These are phyloP conservation scores for Neuroterus valhalla DNA, from an alignment of 1,140 invertebrate genomes.

Conservation along the genomic window DNA sequence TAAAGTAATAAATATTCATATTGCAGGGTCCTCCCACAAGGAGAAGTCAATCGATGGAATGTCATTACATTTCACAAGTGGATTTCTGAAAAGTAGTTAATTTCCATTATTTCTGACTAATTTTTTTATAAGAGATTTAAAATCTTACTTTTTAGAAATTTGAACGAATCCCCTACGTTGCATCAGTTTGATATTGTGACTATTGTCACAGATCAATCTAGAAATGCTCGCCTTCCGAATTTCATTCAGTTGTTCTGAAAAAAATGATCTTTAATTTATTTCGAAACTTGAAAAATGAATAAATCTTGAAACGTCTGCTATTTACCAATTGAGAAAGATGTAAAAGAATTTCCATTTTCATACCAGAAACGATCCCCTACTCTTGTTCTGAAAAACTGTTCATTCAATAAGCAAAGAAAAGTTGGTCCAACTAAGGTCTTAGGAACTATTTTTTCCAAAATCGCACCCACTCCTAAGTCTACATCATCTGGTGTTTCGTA, in stretches of 20 bases:
- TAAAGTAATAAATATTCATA: too few species aligned
- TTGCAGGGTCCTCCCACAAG: constrained; percentile 76
- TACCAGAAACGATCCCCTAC: constrained; percentile 91
- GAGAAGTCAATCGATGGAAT: constrained; percentile 81
- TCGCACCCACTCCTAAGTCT: constrained; percentile 90
- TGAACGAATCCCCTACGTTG: not conserved
- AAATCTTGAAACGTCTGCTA: constrained; percentile 37
- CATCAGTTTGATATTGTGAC: not conserved
- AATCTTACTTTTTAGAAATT: not conserved
- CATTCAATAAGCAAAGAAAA: constrained; percentile 91
- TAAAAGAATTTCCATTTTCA: constrained; percentile 81
- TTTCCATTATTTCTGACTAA: not conserved
- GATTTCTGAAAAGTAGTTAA: constrained; percentile 76
- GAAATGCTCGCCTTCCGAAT: not conserved
- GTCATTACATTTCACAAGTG: constrained; percentile 78
- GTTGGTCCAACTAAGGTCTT: constrained; percentile 91
- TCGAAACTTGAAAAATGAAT: not conserved
- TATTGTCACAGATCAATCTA: not conserved
- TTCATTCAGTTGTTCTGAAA: constrained; percentile 12
- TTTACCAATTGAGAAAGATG: constrained; percentile 85
- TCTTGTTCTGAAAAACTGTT: constrained; percentile 91
- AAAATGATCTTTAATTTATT: not conserved
- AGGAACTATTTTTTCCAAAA: constrained; percentile 85
- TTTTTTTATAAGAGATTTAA: not conserved
- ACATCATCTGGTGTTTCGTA: constrained; percentile 88